Base-by-base conservation (phyloP, 2,888 invertebrate genomes). In the Sycophila texana region DNA sequence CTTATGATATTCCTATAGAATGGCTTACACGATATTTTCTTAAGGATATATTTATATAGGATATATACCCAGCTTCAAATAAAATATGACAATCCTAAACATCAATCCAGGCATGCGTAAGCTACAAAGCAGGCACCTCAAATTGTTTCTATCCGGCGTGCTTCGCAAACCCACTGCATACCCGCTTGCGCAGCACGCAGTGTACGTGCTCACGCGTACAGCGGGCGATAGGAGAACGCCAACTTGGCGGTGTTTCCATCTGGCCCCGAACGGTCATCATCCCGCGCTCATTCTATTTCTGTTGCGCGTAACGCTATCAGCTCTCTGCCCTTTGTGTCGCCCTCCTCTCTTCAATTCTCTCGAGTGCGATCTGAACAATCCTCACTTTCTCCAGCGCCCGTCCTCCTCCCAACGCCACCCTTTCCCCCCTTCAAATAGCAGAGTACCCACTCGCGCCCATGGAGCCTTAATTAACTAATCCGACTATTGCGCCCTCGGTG, bases 391-490 rank as follows among this genome's bases (percentile, higher is more conserved):
- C 20, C 5, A 20, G 60, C 22, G 13, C 12, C 14, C n/a, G n/a
- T n/a, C n/a, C n/a, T n/a, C n/a, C 22, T 13, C 53, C n/a, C 14
- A 1, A 1, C n/a, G 0, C 12, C 14, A 3, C 53, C n/a, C 53
- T 14, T n/a, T 14, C 53, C 16, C 51, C 30, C 63, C 47, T 47
- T 63, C 63, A 18, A 63, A 63, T 63, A 18, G 39, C 18, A 63
- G 47, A 47, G 18, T 47, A 47, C 13, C 13, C 51, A n/a, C 53
- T 22, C 14, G 20, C 61, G 22, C 58, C 18, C 20, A 51, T n/a
- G n/a, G 20, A 66, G 58, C 26, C 74, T 66, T 74, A 74, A 74
- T 74, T 74, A 74, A 74, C 74, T 74, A 74, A 74, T 74, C 66
- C 66, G 57, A 57, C 65, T 47, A 66, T 65, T 66, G 66, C 74